Evolutionary conservation across 2,888 invertebrate genomes (phyloP).

Genomic region (Dicranocentrus wangi): DNA sequence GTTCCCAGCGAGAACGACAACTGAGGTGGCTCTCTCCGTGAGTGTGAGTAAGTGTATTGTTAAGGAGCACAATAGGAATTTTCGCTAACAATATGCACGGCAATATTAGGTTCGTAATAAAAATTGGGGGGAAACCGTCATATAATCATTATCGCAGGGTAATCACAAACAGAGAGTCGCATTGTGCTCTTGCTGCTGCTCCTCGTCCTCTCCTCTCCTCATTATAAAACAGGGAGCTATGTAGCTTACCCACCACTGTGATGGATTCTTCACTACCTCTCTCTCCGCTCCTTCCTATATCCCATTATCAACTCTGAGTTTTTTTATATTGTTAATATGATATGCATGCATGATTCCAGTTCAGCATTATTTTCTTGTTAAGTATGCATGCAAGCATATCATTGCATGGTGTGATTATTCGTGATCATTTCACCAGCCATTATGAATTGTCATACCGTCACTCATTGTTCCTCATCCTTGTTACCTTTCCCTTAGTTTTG

Average conservation of each 20-base stretch:
- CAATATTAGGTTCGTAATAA: neutral
- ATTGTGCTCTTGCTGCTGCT: neutral
- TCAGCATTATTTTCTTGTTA: constrained; percentile 55
- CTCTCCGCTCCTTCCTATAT: too few relatives aligned
- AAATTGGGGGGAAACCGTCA: neutral
- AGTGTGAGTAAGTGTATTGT: constrained; percentile 38
- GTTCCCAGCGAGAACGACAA: constrained; percentile 17
- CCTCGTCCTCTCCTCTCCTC: too few relatives aligned
- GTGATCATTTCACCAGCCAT: constrained; percentile 44
- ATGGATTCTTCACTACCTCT: too few relatives aligned
- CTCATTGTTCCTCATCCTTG: constrained; percentile 42
- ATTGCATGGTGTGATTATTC: constrained; percentile 51
- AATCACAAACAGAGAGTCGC: constrained; percentile 2
- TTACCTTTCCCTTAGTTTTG: constrained; percentile 40
- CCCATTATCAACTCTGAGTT: too few relatives aligned
- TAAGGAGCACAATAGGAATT: constrained; percentile 23
- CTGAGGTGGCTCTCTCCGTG: constrained; percentile 8
- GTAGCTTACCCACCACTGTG: too few relatives aligned
- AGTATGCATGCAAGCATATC: constrained; percentile 57
- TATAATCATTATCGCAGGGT: constrained; percentile 3
- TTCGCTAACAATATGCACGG: constrained; percentile 10
- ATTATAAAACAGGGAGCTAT: too few relatives aligned
- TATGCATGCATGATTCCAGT: constrained; percentile 51
- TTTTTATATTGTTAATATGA: constrained; percentile 28
- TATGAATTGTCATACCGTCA: constrained; percentile 50